A percentile compares a stretch with the other conserved stretches of the same genome.
These are phyloP conservation scores for Drosophila repleta DNA, from an alignment of 1,140 invertebrate species.

Conservation along the genomic window DNA sequence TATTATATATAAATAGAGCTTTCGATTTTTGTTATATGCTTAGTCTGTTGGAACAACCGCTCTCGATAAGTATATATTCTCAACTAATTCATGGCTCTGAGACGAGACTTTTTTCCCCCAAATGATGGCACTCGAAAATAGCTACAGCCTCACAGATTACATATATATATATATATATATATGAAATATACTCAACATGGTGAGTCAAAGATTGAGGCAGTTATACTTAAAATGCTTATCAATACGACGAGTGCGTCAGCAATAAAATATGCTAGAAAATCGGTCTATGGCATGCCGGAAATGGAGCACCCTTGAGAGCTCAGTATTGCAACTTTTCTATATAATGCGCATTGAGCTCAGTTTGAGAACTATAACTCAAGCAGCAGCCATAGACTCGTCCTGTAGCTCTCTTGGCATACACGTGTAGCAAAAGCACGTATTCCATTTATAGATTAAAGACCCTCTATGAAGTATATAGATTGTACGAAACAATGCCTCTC, in stretches of 20 bases:
- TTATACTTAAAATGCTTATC: constrained; percentile 53
- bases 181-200: constrained; percentile 41
- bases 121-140: constrained; percentile 33
- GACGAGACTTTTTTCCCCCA: constrained; percentile 16
- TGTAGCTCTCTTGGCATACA: too few species aligned
- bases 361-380: too few species aligned
- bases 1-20: constrained; percentile 18
- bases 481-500: too few species aligned
- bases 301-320: constrained; percentile 22
- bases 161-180: constrained; percentile 23
- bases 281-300: constrained; percentile 10
- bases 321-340: not conserved
- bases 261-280: constrained; percentile 17
- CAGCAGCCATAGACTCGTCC: too few species aligned
- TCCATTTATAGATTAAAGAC: too few species aligned
- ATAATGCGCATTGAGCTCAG: not conserved
- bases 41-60: constrained; percentile 27
- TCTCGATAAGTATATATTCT: constrained; percentile 57
- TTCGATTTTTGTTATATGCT: constrained; percentile 10
- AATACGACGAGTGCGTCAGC: constrained; percentile 25
- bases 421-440: too few species aligned
- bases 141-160: constrained; percentile 26
- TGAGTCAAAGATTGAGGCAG: constrained; percentile 50
- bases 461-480: too few species aligned
- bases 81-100: constrained; percentile 54